Evolutionary conservation across 2,797 vertebrate genomes (phyloP).

Genomic region (Anguilla megastoma): DNA sequence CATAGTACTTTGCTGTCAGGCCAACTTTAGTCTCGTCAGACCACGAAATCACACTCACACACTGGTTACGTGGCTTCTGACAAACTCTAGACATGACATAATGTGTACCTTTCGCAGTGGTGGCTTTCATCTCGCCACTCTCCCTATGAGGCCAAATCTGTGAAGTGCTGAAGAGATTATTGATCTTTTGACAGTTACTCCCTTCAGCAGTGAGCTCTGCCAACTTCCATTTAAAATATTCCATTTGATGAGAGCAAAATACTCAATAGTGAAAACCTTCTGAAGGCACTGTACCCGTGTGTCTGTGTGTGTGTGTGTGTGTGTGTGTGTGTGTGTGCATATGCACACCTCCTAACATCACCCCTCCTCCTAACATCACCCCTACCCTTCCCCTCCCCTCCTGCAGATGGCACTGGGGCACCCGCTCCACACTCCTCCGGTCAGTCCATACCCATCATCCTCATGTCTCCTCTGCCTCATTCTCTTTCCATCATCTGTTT

Average conservation of each 20-base stretch:
- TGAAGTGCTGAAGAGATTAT: neutral
- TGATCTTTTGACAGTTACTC: neutral
- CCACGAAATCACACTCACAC: no score
- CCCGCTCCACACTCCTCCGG: constrained; percentile 66
- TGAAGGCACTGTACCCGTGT: neutral
- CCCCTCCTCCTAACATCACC: constrained; percentile 62
- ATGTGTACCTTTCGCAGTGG: neutral
- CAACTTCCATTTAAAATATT: neutral
- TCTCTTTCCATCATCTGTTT: neutral
- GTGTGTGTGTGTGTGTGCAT: neutral
- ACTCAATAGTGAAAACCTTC: neutral
- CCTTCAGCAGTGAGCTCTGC: neutral
- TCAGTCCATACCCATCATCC: constrained; percentile 62
- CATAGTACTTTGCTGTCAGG: neutral
- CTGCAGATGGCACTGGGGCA: constrained; percentile 73
- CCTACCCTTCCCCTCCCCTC: constrained; percentile 60
- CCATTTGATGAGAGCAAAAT: neutral
- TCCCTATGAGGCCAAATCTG: neutral
- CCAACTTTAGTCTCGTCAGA: neutral
- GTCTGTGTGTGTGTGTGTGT: neutral
- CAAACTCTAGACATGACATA: neutral
- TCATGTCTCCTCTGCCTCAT: neutral
- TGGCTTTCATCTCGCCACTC: neutral
- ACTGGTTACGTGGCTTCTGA: neutral
- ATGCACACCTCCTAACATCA: constrained; percentile 22